phyloP scores from a whole-genome alignment of 2,113 vertebrate species.

The Nibea coibor region DNA sequence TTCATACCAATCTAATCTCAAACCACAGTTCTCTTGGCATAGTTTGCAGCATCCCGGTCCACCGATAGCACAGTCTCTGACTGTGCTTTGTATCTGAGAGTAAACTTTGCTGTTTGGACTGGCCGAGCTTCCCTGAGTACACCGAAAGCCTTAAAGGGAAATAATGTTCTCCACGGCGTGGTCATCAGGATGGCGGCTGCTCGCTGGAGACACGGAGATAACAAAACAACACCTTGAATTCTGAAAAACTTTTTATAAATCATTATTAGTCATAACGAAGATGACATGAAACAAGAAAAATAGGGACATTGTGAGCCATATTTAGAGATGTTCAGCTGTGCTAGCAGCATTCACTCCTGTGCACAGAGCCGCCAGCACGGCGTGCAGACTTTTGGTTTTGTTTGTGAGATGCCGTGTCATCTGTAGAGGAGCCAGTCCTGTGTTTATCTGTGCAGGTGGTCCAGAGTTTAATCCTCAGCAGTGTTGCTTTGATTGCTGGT shows the following conservation, averaged over 20 bases:
- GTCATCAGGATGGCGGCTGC: neutral
- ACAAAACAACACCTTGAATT: too few species aligned
- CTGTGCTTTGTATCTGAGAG: constrained; percentile 17
- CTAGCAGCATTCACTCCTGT: too few species aligned
- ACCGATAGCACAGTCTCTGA: neutral
- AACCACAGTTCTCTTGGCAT: neutral
- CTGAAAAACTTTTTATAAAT: too few species aligned
- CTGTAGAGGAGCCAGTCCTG: neutral
- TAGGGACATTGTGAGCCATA: too few species aligned
- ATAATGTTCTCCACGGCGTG: neutral
- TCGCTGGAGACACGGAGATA: neutral
- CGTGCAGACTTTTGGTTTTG: too few species aligned
- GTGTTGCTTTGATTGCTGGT: neutral
- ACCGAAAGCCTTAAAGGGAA: neutral
- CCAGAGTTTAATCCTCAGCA: neutral
- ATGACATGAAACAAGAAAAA: too few species aligned
- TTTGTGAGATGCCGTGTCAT: neutral
- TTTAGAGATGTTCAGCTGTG: too few species aligned
- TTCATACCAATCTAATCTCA: constrained; percentile 20
- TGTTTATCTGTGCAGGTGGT: neutral
- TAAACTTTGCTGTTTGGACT: neutral
- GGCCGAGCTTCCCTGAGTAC: neutral
- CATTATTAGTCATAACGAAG: too few species aligned
- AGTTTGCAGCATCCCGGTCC: neutral
- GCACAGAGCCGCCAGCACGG: too few species aligned